Evolutionary conservation across 2,113 vertebrate species (phyloP).

Genomic region (Choloepus hoffmanni): DNA sequence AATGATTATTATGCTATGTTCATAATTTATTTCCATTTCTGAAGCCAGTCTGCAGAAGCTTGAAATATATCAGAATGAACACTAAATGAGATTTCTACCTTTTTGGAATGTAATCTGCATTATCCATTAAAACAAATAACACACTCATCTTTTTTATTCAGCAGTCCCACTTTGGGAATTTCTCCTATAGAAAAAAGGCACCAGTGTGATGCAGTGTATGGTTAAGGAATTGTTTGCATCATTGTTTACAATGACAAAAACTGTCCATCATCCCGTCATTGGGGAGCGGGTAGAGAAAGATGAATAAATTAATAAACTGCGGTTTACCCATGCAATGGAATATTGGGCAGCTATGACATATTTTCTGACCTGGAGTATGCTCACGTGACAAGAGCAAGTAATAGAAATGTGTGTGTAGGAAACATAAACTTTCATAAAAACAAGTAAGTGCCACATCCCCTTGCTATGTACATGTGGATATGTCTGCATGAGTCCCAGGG

Average conservation of each 20-base stretch:
- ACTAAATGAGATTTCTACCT: slow-evolving; percentile 60
- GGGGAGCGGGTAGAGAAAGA: background rate
- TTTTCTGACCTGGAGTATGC: background rate
- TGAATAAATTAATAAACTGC: background rate
- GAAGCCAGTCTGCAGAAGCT: slow-evolving; percentile 72
- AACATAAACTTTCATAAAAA: background rate
- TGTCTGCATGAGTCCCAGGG: background rate
- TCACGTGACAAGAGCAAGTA: background rate
- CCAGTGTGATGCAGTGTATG: background rate
- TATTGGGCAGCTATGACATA: background rate
- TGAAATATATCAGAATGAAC: slow-evolving; percentile 65
- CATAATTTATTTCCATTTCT: slow-evolving; percentile 71
- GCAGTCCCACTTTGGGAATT: slow-evolving; percentile 21
- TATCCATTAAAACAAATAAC: slow-evolving; percentile 70
- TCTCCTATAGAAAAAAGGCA: slow-evolving; percentile 51
- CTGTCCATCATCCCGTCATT: background rate
- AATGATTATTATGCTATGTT: slow-evolving; percentile 64
- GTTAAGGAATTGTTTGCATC: background rate
- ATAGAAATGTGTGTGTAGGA: background rate
- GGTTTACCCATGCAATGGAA: background rate
- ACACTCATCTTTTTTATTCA: slow-evolving; percentile 63
- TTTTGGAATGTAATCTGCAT: slow-evolving; percentile 57
- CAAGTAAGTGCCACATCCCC: too few relatives aligned
- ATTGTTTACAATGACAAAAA: background rate
- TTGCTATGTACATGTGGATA: background rate